These are phyloP conservation scores for Turritopsis rubra DNA, from an alignment of 30 jellyfish, hydroid and myxozoan species.

Conservation along the genomic window DNA sequence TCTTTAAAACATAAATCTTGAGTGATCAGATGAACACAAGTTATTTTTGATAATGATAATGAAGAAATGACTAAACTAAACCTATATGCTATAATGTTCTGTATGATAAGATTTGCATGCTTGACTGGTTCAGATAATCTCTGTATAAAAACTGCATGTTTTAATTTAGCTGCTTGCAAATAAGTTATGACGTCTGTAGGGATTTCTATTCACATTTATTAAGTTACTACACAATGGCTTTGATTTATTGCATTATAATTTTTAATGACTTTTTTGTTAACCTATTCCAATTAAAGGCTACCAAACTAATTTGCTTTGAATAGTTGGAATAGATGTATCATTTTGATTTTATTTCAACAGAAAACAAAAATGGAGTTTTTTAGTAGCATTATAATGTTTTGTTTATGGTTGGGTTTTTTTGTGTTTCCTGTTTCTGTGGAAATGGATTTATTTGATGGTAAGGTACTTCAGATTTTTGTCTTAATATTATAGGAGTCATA, in stretches of 20 bases:
- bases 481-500: too few relatives aligned
- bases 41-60: too few relatives aligned
- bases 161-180: not conserved
- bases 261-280: not conserved
- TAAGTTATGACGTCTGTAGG: not conserved
- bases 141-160: not conserved
- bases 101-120: not conserved
- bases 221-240: not conserved
- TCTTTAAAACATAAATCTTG: too few relatives aligned
- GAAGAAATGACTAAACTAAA: too few relatives aligned
- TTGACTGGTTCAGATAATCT: not conserved
- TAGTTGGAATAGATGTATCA: too few relatives aligned
- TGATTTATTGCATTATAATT: not conserved
- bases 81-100: too few relatives aligned
- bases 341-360: too few relatives aligned
- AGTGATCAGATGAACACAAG: too few relatives aligned
- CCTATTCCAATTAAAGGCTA: not conserved
- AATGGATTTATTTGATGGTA: constrained; percentile 12
- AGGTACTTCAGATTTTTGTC: not conserved
- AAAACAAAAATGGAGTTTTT: not conserved
- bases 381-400: not conserved
- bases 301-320: not conserved
- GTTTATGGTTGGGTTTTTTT: not conserved
- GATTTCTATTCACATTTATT: not conserved
- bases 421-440: not conserved